Evolutionary conservation across 2,797 vertebrate species (phyloP), one percentile per base, ranked within the genome.

Genomic region (Crocidura indochinensis): DNA sequence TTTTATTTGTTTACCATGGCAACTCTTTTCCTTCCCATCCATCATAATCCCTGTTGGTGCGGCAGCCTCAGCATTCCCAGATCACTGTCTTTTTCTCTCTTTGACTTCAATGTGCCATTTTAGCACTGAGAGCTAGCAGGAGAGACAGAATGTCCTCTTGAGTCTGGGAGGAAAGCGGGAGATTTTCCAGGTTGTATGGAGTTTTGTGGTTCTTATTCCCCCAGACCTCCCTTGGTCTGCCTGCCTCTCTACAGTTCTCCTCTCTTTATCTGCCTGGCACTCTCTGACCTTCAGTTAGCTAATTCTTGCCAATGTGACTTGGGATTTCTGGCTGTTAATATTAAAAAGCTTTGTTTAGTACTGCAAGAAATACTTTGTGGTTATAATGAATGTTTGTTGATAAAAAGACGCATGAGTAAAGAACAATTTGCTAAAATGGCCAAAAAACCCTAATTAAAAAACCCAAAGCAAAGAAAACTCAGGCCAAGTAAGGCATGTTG

Each of bases 391-490:
- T 84, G 49, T 65, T 68, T 20, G 6, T 31, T 65, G 68, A n/a
- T 53, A 73, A 60, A 74, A 83, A 84, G 62, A 12, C 31, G 22
- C 9, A 27, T 26, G 29, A 51, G 26, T 79, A 65, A 67, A 22
- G 51, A 72, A 51, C 17, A 53, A 67, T 62, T 76, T 69, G 24
- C 24, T 73, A 49, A 92, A 73, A 60, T 87, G 79, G 22, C 53
- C 53, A 76, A 65, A 65, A 53, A 8, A 1, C 64, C 38, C 38
- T 38, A 38, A 22, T 87, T 81, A 86, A 88, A 88, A 82, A 73
- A 64, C 51, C 2, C 73, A 81, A 79, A 86, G 27, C n/a, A 69
- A 93, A n/a, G 84, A 81, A 71, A 76, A 29, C 29, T 73, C 10
- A 27, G 44, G 24, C 14, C 51, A 46, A 56, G 26, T 60, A 14